Evolutionary conservation across 2,797 vertebrate genomes (phyloP), one percentile per base, ranked within the genome.

Genomic region (Threskiornis aethiopicus): DNA sequence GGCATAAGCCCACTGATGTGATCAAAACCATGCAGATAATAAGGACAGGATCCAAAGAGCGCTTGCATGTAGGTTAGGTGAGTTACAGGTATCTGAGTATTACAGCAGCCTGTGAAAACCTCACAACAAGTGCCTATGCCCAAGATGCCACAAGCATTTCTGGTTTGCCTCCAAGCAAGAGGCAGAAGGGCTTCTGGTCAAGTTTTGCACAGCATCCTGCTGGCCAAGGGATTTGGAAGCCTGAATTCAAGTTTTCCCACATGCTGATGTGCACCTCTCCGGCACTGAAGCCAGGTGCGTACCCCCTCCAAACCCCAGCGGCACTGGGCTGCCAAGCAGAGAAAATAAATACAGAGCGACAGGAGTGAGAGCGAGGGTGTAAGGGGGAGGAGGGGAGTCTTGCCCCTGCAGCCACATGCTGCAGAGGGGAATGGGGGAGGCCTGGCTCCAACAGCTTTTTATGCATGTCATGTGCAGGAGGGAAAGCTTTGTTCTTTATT

Each of bases 301-400:
- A 18, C 7, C 12, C n/a, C 17, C 19, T 80, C 44, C 42, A 37
- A 33, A 41, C 3, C 10, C 37, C 25, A 33, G 26, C n/a, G 26
- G 20, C 0, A 0, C 25, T 11, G 11, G 6, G 20, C 64, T 91
- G 59, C 44, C 0, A 0, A 70, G 37, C 26, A 55, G 57, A 54
- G 39, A 47, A 46, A 66, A 20, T 5, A 51, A 19, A 51, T 5
- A 49, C 21, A 51, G 54, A 33, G 22, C 0, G 7, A n/a, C 24
- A 49, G 44, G 31, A 44, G 17, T 2, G 18, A 70, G 35, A 2
- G 5, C 2, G 25, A 49, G 44, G 55, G 26, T 28, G 18, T 61
- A 33, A 84, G 6, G 4, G 2, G 7, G 7, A 89, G 11, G 79
- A 76, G n/a, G 7, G 9, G 5, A 31, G 4, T 9, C 65, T 44